Conservation (phyloP, 2,113 vertebrate species). For the Lonchura striata region DNA sequence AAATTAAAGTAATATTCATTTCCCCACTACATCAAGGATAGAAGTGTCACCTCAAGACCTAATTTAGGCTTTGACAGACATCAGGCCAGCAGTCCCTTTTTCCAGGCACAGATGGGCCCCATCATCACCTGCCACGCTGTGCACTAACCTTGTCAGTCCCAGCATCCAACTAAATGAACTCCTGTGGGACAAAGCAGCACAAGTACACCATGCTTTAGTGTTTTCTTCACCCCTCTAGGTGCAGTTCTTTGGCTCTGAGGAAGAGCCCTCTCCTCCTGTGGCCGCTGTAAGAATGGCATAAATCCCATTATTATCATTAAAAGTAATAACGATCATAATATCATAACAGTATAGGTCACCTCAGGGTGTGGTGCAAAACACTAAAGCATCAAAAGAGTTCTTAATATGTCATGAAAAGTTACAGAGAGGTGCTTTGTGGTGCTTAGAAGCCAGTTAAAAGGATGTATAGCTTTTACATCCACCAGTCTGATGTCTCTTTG, state of each 20-base stretch:
- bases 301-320: background rate
- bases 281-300: background rate
- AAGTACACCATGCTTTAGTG: background rate
- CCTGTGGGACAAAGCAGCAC: background rate
- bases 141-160: background rate
- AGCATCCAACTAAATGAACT: slow-evolving; percentile 13
- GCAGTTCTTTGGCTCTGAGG: background rate
- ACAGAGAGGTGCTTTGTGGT: background rate
- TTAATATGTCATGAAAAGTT: background rate
- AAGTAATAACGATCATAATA: background rate
- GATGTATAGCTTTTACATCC: background rate
- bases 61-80: slow-evolving; percentile 42
- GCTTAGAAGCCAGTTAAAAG: background rate
- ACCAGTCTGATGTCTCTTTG: background rate
- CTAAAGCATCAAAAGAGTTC: background rate
- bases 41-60: background rate
- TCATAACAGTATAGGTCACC: background rate
- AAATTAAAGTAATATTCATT: background rate
- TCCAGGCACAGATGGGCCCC: background rate
- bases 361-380: background rate
- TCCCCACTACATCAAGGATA: background rate
- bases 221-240: background rate
- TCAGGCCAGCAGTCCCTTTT: slow-evolving; percentile 1
- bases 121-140: background rate
- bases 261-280: background rate